Base-by-base conservation (phyloP, 1,140 invertebrate genomes). In the Drosophila miranda region DNA sequence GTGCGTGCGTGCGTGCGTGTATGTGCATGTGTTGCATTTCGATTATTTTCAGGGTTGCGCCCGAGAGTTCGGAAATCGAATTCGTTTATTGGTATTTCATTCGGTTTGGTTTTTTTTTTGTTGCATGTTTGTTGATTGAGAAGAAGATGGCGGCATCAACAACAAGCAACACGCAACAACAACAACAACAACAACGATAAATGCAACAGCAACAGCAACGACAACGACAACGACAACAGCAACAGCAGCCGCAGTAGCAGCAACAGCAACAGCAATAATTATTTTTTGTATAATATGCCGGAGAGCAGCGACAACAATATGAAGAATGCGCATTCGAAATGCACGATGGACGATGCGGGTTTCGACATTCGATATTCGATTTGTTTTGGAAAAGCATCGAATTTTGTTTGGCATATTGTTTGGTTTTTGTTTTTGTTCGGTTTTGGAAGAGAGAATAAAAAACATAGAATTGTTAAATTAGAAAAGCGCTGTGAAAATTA, bases 401-500 rank as follows among this genome's bases (percentile, higher is more conserved):
- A 84, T 79, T 66, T 78, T 63, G 70, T 69, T 68, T 75, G 60
- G 49, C 56, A 60, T 72, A 59, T 46, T 52, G 23, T 66, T 62
- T 67, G 19, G 54, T 69, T 74, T 78, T 60, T 73, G 54, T 69
- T 74, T 78, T 59, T 60, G 67, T 73, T 77, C 75, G 77, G 61
- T 68, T 82, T 84, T 89, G 89, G 87, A 89, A 89, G 87, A 89
- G 81, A 89, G 78, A 87, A 89, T 79, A 89, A 89, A 89, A 38
- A 89, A 89, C 75, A 87, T 79, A 82, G 63, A 73, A 89, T 82
- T 82, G 55, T 64, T 76, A 80, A 89, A 89, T 89, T 89, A 89
- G 87, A 74, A 82, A 81, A 68, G 49, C 67, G 63, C 68, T 62
- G 56, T 60, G 67, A 67, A 82, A 82, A 82, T 55, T 70, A 70